Conservation (phyloP, 2,113 vertebrate genomes). For the Paracanthobrama guichenoti region DNA sequence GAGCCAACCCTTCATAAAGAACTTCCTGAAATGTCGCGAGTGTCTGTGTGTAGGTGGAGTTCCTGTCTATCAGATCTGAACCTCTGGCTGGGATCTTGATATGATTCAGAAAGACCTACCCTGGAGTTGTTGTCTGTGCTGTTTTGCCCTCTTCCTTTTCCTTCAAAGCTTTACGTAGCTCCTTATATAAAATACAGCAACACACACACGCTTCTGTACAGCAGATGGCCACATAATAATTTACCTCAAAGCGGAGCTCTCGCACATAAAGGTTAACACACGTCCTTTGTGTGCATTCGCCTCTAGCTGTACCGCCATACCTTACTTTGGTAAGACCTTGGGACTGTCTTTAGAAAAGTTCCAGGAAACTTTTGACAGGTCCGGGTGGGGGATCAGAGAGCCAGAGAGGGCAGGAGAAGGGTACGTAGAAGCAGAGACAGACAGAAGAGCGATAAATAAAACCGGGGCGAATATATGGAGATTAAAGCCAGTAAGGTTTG, state of each 20-base stretch:
- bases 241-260: slow-evolving; percentile 4
- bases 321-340: slow-evolving; percentile 15
- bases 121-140: slow-evolving; percentile 35
- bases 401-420: slow-evolving; percentile 1
- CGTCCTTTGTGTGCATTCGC: slow-evolving; percentile 24
- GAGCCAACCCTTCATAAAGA: slow-evolving; percentile 33
- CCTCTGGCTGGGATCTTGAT: slow-evolving; percentile 49
- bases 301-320: slow-evolving; percentile 17
- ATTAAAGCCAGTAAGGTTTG: slow-evolving; percentile 46
- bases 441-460: slow-evolving; percentile 38
- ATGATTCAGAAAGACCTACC: slow-evolving; percentile 47
- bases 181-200: slow-evolving; percentile 3
- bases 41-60: slow-evolving; percentile 48
- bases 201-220: slow-evolving; percentile 26
- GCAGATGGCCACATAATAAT: slow-evolving; percentile 51
- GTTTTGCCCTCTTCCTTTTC: slow-evolving; percentile 16
- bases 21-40: slow-evolving; percentile 48
- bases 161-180: slow-evolving; percentile 10
- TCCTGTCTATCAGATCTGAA: slow-evolving; percentile 49
- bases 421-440: background rate
- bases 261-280: slow-evolving; percentile 31
- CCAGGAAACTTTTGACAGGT: background rate
- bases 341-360: slow-evolving; percentile 22
- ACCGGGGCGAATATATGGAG: slow-evolving; percentile 41
- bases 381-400: background rate